These are phyloP conservation scores for Ips typographus DNA, from an alignment of 1,140 invertebrate genomes.

Conservation along the genomic window DNA sequence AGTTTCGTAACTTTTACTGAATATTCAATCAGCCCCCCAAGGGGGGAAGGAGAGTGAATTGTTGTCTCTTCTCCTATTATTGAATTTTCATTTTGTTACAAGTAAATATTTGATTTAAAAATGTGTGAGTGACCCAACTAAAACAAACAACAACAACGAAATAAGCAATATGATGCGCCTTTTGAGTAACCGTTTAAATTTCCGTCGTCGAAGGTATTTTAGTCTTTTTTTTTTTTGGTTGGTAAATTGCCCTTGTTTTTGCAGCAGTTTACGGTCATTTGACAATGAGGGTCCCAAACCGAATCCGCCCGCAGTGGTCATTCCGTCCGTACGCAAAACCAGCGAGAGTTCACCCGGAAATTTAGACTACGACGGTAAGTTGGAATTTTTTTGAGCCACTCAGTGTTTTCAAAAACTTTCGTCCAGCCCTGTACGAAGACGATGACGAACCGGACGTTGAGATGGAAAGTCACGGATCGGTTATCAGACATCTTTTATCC, in stretches of 20 bases:
- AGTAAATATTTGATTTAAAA: too few relatives aligned
- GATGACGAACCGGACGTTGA: constrained; percentile 83
- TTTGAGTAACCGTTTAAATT: constrained; percentile 43
- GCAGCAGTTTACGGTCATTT: constrained; percentile 42
- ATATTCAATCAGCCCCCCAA: too few relatives aligned
- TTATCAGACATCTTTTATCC: constrained; percentile 90
- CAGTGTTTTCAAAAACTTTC: constrained; percentile 12
- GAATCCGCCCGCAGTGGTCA: constrained; percentile 19
- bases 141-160: too few relatives aligned
- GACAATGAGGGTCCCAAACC: constrained; percentile 38
- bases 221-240: background rate
- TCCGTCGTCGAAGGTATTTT: constrained; percentile 43
- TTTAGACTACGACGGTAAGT: constrained; percentile 49
- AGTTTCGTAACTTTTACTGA: too few relatives aligned
- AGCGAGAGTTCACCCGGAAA: constrained; percentile 30
- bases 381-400: constrained; percentile 6
- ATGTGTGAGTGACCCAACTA: too few relatives aligned
- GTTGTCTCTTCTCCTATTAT: too few relatives aligned
- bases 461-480: constrained; percentile 92
- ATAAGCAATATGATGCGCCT: constrained; percentile 44
- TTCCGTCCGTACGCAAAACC: constrained; percentile 36
- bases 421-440: constrained; percentile 82
- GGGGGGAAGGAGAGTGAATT: too few relatives aligned
- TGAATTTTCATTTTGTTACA: too few relatives aligned
- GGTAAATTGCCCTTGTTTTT: constrained; percentile 20